These are phyloP conservation scores for Agrilus cyanescens DNA, from an alignment of 2,888 invertebrate genomes.

Conservation along the genomic window DNA sequence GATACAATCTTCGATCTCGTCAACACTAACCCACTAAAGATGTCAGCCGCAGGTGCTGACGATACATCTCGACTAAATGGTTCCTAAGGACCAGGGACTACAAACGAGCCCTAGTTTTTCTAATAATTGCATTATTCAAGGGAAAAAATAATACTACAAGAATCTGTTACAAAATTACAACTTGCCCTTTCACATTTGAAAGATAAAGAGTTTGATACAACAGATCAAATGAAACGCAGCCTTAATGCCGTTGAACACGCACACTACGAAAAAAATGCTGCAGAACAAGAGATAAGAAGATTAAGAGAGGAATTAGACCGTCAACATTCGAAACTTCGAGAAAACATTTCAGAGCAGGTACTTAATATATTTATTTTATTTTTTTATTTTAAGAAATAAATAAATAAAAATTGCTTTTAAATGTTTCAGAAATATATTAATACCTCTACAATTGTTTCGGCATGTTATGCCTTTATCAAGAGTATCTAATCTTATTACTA, in stretches of 20 bases:
- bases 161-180: slow-evolving; percentile 57
- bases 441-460: too few relatives aligned
- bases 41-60: background rate
- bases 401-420: too few relatives aligned
- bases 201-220: slow-evolving; percentile 48
- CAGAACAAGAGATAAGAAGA: slow-evolving; percentile 63
- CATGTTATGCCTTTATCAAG: too few relatives aligned
- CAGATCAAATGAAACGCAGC: slow-evolving; percentile 52
- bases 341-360: slow-evolving; percentile 63
- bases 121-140: slow-evolving; percentile 27
- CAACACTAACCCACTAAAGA: too few relatives aligned
- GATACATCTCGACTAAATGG: too few relatives aligned
- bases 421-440: too few relatives aligned
- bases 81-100: too few relatives aligned
- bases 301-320: slow-evolving; percentile 66
- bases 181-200: slow-evolving; percentile 50
- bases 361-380: too few relatives aligned
- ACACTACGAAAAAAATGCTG: slow-evolving; percentile 63
- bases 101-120: background rate
- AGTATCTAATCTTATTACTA: too few relatives aligned
- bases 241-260: slow-evolving; percentile 64
- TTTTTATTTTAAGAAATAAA: too few relatives aligned
- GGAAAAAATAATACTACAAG: slow-evolving; percentile 57
- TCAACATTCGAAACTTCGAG: slow-evolving; percentile 63
- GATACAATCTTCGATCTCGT: too few relatives aligned